Evolutionary conservation across 2,113 vertebrate genomes (phyloP).

Genomic region (Colossoma macropomum): DNA sequence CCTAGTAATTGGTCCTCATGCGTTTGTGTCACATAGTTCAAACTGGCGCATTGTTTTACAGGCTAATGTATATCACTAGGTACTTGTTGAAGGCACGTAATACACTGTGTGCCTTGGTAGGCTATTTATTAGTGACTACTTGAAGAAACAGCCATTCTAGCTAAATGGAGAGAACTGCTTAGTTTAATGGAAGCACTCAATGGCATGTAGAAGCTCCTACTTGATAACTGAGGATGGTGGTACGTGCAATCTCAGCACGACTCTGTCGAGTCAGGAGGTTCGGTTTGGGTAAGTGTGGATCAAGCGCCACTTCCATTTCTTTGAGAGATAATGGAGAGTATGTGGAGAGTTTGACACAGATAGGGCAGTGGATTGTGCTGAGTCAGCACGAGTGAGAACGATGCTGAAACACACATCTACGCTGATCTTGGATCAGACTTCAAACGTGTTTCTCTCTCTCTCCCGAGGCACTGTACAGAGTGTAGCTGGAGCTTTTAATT

Average conservation of each 20-base stretch:
- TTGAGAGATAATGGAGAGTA: slow-evolving; percentile 31
- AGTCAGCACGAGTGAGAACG: slow-evolving; percentile 65
- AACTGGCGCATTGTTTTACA: slow-evolving; percentile 3
- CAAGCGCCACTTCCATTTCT: slow-evolving; percentile 38
- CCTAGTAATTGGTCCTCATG: slow-evolving; percentile 5
- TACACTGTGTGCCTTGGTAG: neutral
- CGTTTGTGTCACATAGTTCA: slow-evolving; percentile 9
- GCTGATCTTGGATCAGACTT: slow-evolving; percentile 64
- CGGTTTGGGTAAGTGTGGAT: slow-evolving; percentile 21
- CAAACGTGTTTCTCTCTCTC: slow-evolving; percentile 18
- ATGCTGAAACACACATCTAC: slow-evolving; percentile 57
- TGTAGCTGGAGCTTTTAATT: slow-evolving; percentile 26
- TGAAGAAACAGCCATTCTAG: neutral
- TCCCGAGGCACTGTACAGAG: slow-evolving; percentile 6
- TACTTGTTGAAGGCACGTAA: neutral
- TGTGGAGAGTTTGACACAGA: slow-evolving; percentile 37
- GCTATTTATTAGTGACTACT: slow-evolving; percentile 28
- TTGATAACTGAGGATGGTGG: slow-evolving; percentile 20
- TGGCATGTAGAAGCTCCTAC: slow-evolving; percentile 1
- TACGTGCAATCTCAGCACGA: neutral
- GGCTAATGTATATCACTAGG: slow-evolving; percentile 13
- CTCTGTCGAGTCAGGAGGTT: slow-evolving; percentile 19
- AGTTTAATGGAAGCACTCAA: slow-evolving; percentile 39
- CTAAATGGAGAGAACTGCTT: slow-evolving; percentile 35
- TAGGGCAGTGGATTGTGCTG: slow-evolving; percentile 50